Conservation (phyloP, 1,140 invertebrate genomes). For the Asobara japonica region DNA sequence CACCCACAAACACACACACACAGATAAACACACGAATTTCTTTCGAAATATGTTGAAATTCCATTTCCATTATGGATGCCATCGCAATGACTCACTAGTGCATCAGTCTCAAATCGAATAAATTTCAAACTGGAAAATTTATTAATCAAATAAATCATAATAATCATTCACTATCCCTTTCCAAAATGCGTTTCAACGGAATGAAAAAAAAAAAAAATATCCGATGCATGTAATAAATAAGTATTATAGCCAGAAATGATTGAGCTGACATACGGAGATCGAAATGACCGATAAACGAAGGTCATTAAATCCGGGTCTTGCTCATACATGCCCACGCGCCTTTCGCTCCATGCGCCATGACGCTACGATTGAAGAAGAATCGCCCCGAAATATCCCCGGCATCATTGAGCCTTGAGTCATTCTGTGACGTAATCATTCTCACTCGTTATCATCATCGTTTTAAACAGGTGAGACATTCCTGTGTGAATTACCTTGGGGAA, state of each 20-base stretch:
- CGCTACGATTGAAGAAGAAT: not conserved
- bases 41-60: too few species aligned
- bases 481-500: conserved; percentile 8
- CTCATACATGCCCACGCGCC: not conserved
- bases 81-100: too few species aligned
- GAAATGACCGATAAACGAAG: conserved; percentile 12
- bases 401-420: conserved; percentile 27
- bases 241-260: not conserved
- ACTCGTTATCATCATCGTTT: conserved; percentile 31
- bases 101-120: too few species aligned
- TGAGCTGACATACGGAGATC: not conserved
- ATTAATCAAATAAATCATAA: too few species aligned
- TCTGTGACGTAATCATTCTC: conserved; percentile 29
- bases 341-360: not conserved
- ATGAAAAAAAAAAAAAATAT: too few species aligned
- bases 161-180: too few species aligned
- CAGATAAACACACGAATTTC: too few species aligned
- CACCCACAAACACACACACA: too few species aligned
- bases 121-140: too few species aligned
- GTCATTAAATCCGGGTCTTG: conserved; percentile 24
- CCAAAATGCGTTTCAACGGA: too few species aligned
- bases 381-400: not conserved
- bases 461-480: conserved; percentile 35
- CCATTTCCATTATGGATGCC: too few species aligned
- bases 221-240: not conserved